phyloP scores from a whole-genome alignment of 1,140 invertebrate species.

The Calephelis virginiensis region DNA sequence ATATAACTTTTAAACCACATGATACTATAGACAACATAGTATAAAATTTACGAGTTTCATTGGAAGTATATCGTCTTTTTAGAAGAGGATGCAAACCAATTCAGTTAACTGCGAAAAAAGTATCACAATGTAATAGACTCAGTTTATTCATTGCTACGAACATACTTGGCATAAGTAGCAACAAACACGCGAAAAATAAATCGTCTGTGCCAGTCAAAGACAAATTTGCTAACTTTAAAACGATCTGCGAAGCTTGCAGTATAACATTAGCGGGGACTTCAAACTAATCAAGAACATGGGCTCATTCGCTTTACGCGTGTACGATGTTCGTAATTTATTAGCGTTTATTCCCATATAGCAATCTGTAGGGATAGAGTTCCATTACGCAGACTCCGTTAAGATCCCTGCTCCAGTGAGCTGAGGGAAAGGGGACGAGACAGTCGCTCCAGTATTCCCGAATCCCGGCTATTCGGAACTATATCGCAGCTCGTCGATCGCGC shows the following conservation, averaged over 20 bases:
- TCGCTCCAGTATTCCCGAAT: slow-evolving; percentile 47
- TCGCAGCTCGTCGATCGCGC: slow-evolving; percentile 38
- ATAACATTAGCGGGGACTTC: slow-evolving; percentile 65
- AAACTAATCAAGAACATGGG: slow-evolving; percentile 72
- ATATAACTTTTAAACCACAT: too few relatives aligned
- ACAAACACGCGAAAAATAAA: neutral
- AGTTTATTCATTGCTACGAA: too few relatives aligned
- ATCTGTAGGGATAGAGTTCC: slow-evolving; percentile 73
- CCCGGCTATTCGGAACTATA: slow-evolving; percentile 39
- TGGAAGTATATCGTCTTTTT: too few relatives aligned
- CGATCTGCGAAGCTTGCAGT: slow-evolving; percentile 19
- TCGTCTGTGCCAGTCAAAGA: neutral
- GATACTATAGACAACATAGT: too few relatives aligned
- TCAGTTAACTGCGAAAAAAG: too few relatives aligned
- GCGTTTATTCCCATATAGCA: slow-evolving; percentile 75
- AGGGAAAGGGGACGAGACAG: slow-evolving; percentile 55
- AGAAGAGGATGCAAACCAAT: too few relatives aligned
- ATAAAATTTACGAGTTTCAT: too few relatives aligned
- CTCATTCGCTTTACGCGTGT: slow-evolving; percentile 63
- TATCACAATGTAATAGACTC: too few relatives aligned
- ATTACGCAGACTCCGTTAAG: slow-evolving; percentile 76
- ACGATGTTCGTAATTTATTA: slow-evolving; percentile 75
- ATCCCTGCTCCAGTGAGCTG: slow-evolving; percentile 68
- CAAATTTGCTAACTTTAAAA: slow-evolving; percentile 17
- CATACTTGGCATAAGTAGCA: too few relatives aligned